These are phyloP conservation scores for Neofelis nebulosa DNA, from an alignment of 2,113 vertebrate species.

Conservation along the genomic window DNA sequence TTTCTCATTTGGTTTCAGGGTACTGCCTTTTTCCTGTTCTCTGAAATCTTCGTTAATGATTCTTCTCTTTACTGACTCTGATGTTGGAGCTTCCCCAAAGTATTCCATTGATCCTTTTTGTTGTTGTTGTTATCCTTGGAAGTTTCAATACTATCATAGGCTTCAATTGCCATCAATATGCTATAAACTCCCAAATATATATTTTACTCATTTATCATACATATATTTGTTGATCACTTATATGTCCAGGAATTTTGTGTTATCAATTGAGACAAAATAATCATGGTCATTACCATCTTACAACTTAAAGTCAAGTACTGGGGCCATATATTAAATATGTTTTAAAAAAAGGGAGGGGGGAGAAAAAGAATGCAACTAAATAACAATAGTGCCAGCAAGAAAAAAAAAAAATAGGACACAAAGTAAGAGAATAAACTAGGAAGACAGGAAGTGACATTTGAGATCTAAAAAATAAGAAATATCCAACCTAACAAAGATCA, in stretches of 20 bases:
- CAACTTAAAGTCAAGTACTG: not conserved
- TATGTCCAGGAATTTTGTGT: not conserved
- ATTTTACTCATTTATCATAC: not conserved
- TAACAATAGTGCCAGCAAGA: not conserved
- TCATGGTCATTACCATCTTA: not conserved
- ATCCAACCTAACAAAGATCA: not conserved
- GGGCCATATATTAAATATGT: not conserved
- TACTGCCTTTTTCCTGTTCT: not conserved
- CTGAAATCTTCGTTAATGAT: not conserved
- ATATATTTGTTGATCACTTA: not conserved
- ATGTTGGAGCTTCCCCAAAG: not conserved
- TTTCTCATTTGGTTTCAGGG: not conserved
- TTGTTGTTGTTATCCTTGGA: not conserved
- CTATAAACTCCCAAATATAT: not conserved
- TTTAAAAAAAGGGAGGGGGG: not conserved
- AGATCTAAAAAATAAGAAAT: not conserved
- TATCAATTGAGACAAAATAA: not conserved
- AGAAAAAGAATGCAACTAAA: not conserved
- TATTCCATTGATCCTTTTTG: not conserved
- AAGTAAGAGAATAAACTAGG: not conserved
- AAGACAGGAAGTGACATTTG: not conserved
- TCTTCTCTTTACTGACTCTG: not conserved
- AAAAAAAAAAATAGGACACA: not conserved
- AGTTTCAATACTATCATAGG: not conserved
- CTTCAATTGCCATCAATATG: not conserved